Percentiles rank a stretch among this genome's conserved stretches.
Evolutionary conservation across 2,797 vertebrate genomes (phyloP).

Genomic region (Eupleurogrammus muticus): DNA sequence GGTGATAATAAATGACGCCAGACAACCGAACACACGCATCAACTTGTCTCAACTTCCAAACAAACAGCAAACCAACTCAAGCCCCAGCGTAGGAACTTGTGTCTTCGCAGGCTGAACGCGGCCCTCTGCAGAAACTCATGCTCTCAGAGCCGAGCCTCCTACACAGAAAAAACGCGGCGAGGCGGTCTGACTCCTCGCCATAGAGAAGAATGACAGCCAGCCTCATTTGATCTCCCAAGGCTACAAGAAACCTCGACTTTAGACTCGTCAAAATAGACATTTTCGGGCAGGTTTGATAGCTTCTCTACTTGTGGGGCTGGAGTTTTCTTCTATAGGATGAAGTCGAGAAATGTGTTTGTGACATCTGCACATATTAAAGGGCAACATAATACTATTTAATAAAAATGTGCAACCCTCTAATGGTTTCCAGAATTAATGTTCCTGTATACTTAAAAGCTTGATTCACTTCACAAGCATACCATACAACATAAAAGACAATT

Average conservation of each 20-base stretch:
- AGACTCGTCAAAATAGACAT: constrained; percentile 39
- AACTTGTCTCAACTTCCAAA: constrained; percentile 39
- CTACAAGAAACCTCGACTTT: constrained; percentile 41
- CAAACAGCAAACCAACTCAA: constrained; percentile 32
- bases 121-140: constrained; percentile 35
- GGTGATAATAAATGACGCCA: constrained; percentile 45
- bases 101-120: constrained; percentile 26
- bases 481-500: constrained; percentile 3
- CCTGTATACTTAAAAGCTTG: not conserved
- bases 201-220: constrained; percentile 43
- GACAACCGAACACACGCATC: constrained; percentile 38
- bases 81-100: constrained; percentile 19
- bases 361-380: constrained; percentile 12
- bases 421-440: constrained; percentile 17
- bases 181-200: constrained; percentile 39
- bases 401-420: not conserved
- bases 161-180: constrained; percentile 48
- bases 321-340: not conserved
- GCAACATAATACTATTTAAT: constrained; percentile 1
- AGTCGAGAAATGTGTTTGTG: not conserved
- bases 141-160: constrained; percentile 47
- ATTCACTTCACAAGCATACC: not conserved
- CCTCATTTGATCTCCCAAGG: constrained; percentile 47
- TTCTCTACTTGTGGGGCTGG: constrained; percentile 11
- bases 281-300: constrained; percentile 24